These are phyloP conservation scores for Heteromyza rotundicornis DNA, from an alignment of 2,888 invertebrate species.

Conservation along the genomic window DNA sequence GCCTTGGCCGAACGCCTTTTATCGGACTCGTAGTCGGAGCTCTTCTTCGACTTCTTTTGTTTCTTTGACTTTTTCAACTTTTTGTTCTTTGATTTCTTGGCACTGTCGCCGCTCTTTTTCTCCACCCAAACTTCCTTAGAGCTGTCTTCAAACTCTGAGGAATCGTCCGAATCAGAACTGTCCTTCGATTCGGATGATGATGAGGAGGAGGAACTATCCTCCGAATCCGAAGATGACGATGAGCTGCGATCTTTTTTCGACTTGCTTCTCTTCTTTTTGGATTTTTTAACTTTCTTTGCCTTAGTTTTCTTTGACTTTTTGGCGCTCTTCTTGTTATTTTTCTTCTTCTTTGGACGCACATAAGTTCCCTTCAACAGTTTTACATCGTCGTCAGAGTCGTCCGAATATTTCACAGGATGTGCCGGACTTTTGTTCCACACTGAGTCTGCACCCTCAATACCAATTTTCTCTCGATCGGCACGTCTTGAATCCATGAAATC, in stretches of 20 bases:
- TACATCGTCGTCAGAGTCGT: constrained; percentile 55
- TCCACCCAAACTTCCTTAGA: constrained; percentile 72
- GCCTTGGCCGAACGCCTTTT: constrained; percentile 31
- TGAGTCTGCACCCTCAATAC: constrained; percentile 71
- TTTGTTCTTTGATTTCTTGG: constrained; percentile 63
- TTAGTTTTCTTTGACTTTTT: constrained; percentile 36
- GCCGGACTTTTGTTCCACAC: constrained; percentile 81
- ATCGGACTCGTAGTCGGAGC: constrained; percentile 31
- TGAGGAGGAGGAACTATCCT: constrained; percentile 31
- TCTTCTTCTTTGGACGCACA: constrained; percentile 45
- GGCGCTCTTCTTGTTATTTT: constrained; percentile 39
- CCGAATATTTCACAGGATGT: constrained; percentile 66
- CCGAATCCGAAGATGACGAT: constrained; percentile 21
- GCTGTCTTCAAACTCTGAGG: constrained; percentile 62
- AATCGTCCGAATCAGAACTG: constrained; percentile 41
- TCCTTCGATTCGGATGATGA: constrained; percentile 32
- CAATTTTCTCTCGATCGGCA: constrained; percentile 77
- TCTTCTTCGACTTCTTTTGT: constrained; percentile 49
- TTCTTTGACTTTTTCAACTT: constrained; percentile 43
- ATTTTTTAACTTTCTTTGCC: constrained; percentile 63
- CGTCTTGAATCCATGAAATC: constrained; percentile 71
- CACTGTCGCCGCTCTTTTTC: constrained; percentile 65
- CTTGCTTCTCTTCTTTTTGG: constrained; percentile 63
- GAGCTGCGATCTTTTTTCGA: constrained; percentile 55
- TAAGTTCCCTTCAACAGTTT: constrained; percentile 43